These are phyloP conservation scores for Malurus leucopterus DNA, from an alignment of 2,797 vertebrate species.

Conservation along the genomic window DNA sequence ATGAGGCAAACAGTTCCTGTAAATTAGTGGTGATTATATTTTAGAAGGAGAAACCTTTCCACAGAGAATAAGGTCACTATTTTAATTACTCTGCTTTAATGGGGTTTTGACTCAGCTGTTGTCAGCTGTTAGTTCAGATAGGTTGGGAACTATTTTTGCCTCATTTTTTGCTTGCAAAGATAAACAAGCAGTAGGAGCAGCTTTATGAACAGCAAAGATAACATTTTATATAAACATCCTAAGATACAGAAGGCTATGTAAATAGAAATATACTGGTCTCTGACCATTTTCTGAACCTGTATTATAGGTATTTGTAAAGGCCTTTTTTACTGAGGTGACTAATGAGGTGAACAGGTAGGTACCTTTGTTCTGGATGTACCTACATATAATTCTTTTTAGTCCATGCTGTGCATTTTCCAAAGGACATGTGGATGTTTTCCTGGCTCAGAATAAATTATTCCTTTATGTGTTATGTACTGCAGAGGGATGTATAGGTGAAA, in stretches of 20 bases:
- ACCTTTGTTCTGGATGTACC: background rate
- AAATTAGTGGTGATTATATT: background rate
- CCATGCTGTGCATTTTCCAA: background rate
- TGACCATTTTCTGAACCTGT: background rate
- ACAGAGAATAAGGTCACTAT: background rate
- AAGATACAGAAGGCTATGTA: background rate
- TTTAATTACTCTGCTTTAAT: constrained; percentile 16
- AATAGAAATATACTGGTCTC: background rate
- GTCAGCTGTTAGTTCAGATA: background rate
- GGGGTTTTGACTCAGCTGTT: background rate
- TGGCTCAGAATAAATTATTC: background rate
- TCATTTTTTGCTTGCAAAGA: background rate
- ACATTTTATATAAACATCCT: background rate
- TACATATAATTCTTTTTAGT: background rate
- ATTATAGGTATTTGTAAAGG: background rate
- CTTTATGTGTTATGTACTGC: background rate
- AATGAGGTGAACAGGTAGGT: background rate
- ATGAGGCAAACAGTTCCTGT: background rate
- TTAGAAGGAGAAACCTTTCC: background rate
- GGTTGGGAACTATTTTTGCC: background rate
- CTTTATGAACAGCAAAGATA: background rate
- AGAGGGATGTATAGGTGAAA: background rate
- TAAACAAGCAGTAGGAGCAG: background rate
- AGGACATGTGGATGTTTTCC: background rate
- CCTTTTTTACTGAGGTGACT: background rate